Evolutionary conservation across 2,888 invertebrate genomes (phyloP), one percentile per base, ranked within the genome.

Genomic region (Chrysopilus asiliformis): DNA sequence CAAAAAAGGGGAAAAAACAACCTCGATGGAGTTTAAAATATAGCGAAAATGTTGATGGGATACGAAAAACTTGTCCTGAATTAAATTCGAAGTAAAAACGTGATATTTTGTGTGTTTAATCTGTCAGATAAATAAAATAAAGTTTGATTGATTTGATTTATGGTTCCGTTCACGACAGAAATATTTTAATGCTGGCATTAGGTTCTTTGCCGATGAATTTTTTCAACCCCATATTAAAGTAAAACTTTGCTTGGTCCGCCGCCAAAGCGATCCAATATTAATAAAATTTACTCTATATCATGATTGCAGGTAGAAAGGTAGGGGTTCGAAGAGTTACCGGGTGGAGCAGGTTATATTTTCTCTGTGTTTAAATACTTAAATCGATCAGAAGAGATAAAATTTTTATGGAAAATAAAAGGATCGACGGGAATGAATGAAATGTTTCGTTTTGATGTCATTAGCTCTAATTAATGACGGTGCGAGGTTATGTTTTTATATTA

Each of bases 101-200:
- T 43, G 35, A 40, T 43, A 44, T 45, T 40, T 35, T 41, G 39
- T 40, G 43, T 41, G 45, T 48, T 48, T 47, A 46, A 47, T 46
- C 40, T 46, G 48, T 47, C 48, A 48, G 46, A 45, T 46, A 45
- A 44, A 40, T 44, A 45, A 43, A 41, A 42, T 42, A 36, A 44
- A 44, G 42, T 48, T 48, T 47, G 48, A 48, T 43, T 40, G 47
- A 42, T 45, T 48, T 48, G 48, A 48, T 48, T 47, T 48, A 48
- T 47, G 39, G 39, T 20, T 36, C 17, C 25, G 32, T 39, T 40
- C 36, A 30, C n/a, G 34, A 41, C 39, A 36, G 37, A 47, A 46
- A 44, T 47, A 48, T 48, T 48, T 48, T 48, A 48, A 48, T 47
- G 45, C 41, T 32, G 43, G 44, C 42, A 48, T 48, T 48, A 48